These are phyloP conservation scores for Campodea augens DNA, from an alignment of 1,140 invertebrate species.

Conservation along the genomic window DNA sequence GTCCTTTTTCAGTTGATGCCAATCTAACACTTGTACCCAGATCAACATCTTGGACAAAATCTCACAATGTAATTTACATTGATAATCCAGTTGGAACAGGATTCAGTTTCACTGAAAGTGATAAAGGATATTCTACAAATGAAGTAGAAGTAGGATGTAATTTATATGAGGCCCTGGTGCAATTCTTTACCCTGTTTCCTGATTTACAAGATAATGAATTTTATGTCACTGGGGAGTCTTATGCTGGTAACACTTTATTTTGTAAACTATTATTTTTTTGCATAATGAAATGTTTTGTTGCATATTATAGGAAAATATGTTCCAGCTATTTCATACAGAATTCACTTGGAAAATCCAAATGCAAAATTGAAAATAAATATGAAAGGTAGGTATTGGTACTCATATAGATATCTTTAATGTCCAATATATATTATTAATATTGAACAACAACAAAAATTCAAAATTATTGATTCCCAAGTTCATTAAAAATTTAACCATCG, in stretches of 20 bases:
- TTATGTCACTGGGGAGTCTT: conserved; percentile 31
- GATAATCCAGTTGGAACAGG: conserved; percentile 28
- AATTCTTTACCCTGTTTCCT: conserved; percentile 17
- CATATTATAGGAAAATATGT: conserved; percentile 36
- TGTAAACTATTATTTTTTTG: background rate
- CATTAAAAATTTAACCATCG: too few relatives aligned
- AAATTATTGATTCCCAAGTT: too few relatives aligned
- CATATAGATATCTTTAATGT: background rate
- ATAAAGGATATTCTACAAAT: conserved; percentile 9
- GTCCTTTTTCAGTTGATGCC: conserved; percentile 22
- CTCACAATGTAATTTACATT: conserved; percentile 28
- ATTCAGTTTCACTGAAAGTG: conserved; percentile 7
- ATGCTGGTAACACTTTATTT: conserved; percentile 23
- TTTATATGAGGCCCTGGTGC: conserved; percentile 8
- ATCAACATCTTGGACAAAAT: conserved; percentile 23
- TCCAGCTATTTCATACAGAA: conserved; percentile 53
- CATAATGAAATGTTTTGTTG: background rate
- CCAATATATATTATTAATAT: background rate
- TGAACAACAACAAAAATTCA: too few relatives aligned
- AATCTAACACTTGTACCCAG: conserved; percentile 16
- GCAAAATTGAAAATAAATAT: conserved; percentile 39
- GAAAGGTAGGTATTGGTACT: conserved; percentile 27
- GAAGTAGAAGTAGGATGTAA: conserved; percentile 7
- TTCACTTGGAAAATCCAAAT: conserved; percentile 44
- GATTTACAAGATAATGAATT: conserved; percentile 14